Percentiles rank a stretch among this genome's conserved stretches.
Conservation (phyloP, 2,888 invertebrate species). For the Eupelmus urozonus region DNA sequence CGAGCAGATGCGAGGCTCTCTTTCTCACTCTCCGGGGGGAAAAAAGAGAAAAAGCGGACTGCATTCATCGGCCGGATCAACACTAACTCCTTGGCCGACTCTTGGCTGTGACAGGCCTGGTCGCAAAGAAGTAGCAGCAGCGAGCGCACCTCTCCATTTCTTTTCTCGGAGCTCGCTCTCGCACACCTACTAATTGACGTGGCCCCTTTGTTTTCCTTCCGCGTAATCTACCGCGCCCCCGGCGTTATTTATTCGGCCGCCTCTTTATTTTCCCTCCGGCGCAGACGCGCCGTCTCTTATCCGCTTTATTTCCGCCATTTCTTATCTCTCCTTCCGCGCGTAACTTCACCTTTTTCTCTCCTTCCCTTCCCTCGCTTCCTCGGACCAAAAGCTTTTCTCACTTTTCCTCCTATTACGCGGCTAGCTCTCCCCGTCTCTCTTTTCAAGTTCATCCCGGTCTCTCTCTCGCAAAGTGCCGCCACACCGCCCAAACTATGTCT, state of each 20-base stretch:
- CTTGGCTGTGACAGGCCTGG: conserved; percentile 46
- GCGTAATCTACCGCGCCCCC: conserved; percentile 44
- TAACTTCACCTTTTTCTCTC: conserved; percentile 15
- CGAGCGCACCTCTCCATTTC: not conserved
- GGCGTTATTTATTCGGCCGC: conserved; percentile 50
- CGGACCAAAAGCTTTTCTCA: conserved; percentile 42
- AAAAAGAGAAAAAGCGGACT: conserved; percentile 22
- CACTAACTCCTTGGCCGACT: conserved; percentile 65
- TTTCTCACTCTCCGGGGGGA: not conserved
- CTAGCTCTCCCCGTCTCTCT: conserved; percentile 6
- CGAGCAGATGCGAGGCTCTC: not conserved
- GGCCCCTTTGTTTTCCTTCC: conserved; percentile 48
- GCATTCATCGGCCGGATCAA: conserved; percentile 66
- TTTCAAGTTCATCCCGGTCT: conserved; percentile 31
- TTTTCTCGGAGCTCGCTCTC: not conserved
- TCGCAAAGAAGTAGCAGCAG: not conserved
- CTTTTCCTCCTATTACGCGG: conserved; percentile 45
- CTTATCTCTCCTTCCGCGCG: conserved; percentile 39
- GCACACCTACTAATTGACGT: conserved; percentile 49
- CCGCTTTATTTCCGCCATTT: conserved; percentile 54
- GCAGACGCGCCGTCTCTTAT: conserved; percentile 32
- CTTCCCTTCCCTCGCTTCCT: not conserved
- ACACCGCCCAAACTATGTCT: too few relatives aligned
- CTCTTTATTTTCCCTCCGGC: conserved; percentile 40
- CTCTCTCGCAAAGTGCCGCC: not conserved